Percentiles rank a stretch among this genome's conserved stretches.
Evolutionary conservation across 2,113 vertebrate genomes (phyloP).

Genomic region (Protomyctophum bolini): DNA sequence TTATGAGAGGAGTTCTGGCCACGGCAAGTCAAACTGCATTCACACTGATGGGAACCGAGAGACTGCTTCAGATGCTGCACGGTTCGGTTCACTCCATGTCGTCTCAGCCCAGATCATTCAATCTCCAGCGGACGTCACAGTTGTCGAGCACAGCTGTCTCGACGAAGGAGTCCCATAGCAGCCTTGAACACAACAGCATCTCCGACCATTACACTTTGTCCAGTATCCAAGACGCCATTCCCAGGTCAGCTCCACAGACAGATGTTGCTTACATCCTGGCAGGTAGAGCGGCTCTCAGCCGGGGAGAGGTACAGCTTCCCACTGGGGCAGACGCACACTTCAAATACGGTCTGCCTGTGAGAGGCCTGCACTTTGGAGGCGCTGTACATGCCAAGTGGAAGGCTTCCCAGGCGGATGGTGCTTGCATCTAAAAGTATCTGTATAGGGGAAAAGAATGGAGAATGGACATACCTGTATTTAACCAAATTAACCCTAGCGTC

Average conservation of each 20-base stretch:
- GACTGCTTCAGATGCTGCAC: background rate
- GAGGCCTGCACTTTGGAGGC: conserved; percentile 63
- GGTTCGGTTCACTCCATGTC: background rate
- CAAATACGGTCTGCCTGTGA: conserved; percentile 86
- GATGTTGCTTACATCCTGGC: conserved; percentile 91
- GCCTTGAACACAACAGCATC: conserved; percentile 2
- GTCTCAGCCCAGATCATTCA: background rate
- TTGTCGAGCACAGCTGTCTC: background rate
- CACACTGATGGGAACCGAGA: conserved; percentile 1
- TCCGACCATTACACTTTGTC: conserved; percentile 7
- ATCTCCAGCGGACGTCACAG: background rate
- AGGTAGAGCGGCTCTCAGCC: conserved; percentile 90
- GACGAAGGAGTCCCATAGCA: background rate
- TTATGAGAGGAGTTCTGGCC: background rate
- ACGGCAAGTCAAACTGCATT: background rate
- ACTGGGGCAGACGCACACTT: conserved; percentile 93
- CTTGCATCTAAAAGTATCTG: conserved; percentile 95
- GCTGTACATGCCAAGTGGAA: conserved; percentile 83
- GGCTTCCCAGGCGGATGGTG: conserved; percentile 87
- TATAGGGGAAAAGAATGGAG: background rate
- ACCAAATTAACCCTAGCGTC: too few relatives aligned
- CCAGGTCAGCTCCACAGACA: conserved; percentile 94
- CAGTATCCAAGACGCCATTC: background rate
- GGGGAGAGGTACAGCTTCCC: conserved; percentile 97
- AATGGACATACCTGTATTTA: background rate